These are phyloP conservation scores for Priocnemis perturbator DNA, from an alignment of 2,888 invertebrate genomes.

Conservation along the genomic window DNA sequence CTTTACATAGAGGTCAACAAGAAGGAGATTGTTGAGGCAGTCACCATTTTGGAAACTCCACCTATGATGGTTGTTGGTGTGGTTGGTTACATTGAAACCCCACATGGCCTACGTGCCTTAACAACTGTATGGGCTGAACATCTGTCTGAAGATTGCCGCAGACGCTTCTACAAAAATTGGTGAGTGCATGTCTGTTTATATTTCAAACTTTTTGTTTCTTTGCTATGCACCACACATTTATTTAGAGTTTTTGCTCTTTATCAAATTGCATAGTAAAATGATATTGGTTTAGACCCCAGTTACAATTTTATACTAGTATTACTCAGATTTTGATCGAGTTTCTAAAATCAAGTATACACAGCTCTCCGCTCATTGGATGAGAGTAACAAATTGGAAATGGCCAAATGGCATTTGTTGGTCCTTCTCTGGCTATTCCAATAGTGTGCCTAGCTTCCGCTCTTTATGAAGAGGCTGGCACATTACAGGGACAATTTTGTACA, in stretches of 20 bases:
- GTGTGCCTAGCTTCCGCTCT: constrained; percentile 72
- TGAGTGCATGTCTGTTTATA: constrained; percentile 74
- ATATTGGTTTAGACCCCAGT: too few species aligned
- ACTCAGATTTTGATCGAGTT: constrained; percentile 1
- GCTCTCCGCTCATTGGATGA: constrained; percentile 74
- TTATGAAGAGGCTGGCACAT: constrained; percentile 70
- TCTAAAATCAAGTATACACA: constrained; percentile 46
- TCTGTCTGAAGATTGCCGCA: constrained; percentile 97
- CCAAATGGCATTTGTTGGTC: constrained; percentile 36
- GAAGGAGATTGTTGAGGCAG: constrained; percentile 99
- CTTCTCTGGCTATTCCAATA: constrained; percentile 60
- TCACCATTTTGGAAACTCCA: constrained; percentile 98
- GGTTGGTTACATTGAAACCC: constrained; percentile 99
- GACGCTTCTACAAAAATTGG: constrained; percentile 99
- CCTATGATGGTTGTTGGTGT: constrained; percentile 98
- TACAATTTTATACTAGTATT: constrained; percentile 3
- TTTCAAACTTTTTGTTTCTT: not conserved
- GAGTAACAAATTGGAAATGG: constrained; percentile 66
- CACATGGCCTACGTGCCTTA: constrained; percentile 95
- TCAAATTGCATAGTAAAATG: too few species aligned
- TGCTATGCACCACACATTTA: not conserved
- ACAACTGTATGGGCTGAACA: constrained; percentile 99
- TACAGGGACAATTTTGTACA: constrained; percentile 75
- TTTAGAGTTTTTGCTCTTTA: not conserved
- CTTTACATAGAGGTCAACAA: constrained; percentile 93